phyloP scores from a whole-genome alignment of 2,113 vertebrate species.

The Austrofundulus limnaeus region DNA sequence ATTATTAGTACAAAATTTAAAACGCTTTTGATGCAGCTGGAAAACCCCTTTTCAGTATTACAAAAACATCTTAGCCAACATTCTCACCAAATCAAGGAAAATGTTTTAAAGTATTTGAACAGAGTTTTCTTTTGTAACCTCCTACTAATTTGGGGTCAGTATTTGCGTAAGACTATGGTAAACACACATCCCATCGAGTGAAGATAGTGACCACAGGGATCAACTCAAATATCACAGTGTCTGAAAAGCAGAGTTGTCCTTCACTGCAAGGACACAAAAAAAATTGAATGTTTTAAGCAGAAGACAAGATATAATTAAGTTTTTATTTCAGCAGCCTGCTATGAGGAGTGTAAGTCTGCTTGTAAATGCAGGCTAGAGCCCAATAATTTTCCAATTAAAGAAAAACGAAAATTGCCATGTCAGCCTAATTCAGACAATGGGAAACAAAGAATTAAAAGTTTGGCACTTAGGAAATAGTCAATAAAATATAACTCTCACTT shows the following conservation, averaged over 20 bases:
- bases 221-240: slow-evolving; percentile 39
- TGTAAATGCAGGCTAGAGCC: slow-evolving; percentile 17
- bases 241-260: slow-evolving; percentile 17
- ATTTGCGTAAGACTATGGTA: slow-evolving; percentile 48
- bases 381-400: slow-evolving; percentile 13
- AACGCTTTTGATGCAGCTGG: too few relatives aligned
- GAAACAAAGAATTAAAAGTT: slow-evolving; percentile 11
- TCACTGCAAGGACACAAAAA: slow-evolving; percentile 17
- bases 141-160: slow-evolving; percentile 20
- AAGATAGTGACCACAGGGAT: slow-evolving; percentile 41
- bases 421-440: slow-evolving; percentile 22
- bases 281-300: slow-evolving; percentile 5
- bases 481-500: neutral
- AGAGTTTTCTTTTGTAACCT: slow-evolving; percentile 22
- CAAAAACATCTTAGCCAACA: slow-evolving; percentile 31
- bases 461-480: neutral
- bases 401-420: slow-evolving; percentile 5
- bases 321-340: slow-evolving; percentile 11
- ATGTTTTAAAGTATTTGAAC: slow-evolving; percentile 25
- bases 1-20: slow-evolving; percentile 1
- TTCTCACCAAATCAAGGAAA: slow-evolving; percentile 41
- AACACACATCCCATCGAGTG: slow-evolving; percentile 38
- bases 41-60: slow-evolving; percentile 27
- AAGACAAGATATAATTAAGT: slow-evolving; percentile 14
- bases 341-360: slow-evolving; percentile 18